phyloP scores from a whole-genome alignment of 2,888 invertebrate species.

The Pardosa pseudoannulata region DNA sequence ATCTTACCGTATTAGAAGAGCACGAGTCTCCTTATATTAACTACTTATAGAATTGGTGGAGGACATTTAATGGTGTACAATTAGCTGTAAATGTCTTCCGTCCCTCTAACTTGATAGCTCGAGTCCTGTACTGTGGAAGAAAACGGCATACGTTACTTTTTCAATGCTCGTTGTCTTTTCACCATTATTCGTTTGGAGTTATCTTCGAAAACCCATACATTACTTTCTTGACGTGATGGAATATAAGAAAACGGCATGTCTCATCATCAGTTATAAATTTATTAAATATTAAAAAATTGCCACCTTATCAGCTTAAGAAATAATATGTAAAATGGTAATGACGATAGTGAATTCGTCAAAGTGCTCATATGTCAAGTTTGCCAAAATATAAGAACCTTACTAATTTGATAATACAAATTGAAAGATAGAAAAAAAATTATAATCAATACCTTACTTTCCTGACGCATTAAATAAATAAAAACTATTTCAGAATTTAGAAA shows the following conservation, averaged over 20 bases:
- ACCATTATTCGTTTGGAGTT: neutral
- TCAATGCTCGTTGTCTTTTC: slow-evolving; percentile 1
- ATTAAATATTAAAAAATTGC: no score
- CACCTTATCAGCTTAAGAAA: no score
- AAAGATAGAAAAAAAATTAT: no score
- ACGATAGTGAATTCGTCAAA: no score
- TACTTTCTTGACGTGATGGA: slow-evolving; percentile 7
- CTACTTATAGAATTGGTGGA: neutral
- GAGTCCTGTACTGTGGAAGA: neutral
- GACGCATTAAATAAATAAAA: no score
- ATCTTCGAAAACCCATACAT: neutral
- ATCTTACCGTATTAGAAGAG: neutral
- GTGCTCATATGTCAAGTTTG: no score
- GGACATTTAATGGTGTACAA: no score
- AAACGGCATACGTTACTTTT: neutral
- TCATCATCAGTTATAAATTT: slow-evolving; percentile 1
- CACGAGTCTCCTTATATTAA: neutral
- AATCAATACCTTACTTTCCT: no score
- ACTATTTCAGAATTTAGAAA: no score
- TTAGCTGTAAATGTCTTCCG: neutral
- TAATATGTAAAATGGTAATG: no score
- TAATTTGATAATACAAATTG: no score
- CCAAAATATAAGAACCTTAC: no score
- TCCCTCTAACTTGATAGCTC: neutral
- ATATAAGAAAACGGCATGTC: neutral